Evolutionary conservation across 2,888 invertebrate genomes (phyloP).

Genomic region (Rotaria socialis): DNA sequence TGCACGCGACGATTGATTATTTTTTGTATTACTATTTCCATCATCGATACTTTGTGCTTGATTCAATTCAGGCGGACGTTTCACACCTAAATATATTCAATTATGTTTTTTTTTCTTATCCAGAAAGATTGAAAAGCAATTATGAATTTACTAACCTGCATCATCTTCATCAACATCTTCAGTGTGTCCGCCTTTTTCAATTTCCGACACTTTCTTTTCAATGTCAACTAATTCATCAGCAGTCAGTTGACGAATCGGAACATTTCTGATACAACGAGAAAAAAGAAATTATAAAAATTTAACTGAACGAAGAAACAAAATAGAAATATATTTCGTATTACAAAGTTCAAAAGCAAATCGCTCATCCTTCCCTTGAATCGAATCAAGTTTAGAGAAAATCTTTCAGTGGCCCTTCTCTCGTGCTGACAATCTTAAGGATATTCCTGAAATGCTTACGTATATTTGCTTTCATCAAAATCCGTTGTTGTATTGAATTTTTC

Average conservation of each 20-base stretch:
- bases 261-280: background rate
- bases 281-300: too few relatives aligned
- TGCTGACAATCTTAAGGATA: too few relatives aligned
- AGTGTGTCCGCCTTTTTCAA: background rate
- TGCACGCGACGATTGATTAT: background rate
- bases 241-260: background rate
- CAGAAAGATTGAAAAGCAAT: too few relatives aligned
- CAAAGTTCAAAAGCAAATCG: too few relatives aligned
- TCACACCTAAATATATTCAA: background rate
- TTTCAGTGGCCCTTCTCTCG: too few relatives aligned
- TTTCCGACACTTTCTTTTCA: background rate
- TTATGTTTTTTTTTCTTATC: background rate
- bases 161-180: conserved; percentile 13
- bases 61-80: background rate
- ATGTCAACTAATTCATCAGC: background rate
- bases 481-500: conserved; percentile 16
- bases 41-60: background rate
- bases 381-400: too few relatives aligned
- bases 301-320: background rate
- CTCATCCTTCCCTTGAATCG: too few relatives aligned
- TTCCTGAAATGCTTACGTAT: background rate
- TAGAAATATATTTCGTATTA: too few relatives aligned
- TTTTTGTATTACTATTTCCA: background rate
- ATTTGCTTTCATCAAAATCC: conserved; percentile 15
- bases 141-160: background rate